phyloP scores from a whole-genome alignment of 1,140 invertebrate genomes.

The Gryon sp. region DNA sequence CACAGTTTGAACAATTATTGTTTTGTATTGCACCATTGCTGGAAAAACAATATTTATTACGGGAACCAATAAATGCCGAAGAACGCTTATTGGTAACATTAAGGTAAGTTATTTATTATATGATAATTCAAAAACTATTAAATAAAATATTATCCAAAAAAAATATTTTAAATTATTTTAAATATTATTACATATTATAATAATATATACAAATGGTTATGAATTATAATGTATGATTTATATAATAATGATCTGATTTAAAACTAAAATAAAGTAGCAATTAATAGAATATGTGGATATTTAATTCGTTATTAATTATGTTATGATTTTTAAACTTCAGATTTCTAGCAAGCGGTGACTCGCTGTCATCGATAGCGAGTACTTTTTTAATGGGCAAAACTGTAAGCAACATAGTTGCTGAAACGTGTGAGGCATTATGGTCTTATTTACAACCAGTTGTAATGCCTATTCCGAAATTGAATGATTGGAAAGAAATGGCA shows the following conservation, averaged over 20 bases:
- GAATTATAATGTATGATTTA: too few species aligned
- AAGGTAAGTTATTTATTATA: not conserved
- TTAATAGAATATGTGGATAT: too few species aligned
- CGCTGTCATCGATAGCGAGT: not conserved
- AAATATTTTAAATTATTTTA: not conserved
- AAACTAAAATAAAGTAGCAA: too few species aligned
- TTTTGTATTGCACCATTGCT: not conserved
- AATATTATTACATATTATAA: too few species aligned
- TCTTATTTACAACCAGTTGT: too few species aligned
- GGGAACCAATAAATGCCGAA: not conserved
- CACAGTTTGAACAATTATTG: not conserved
- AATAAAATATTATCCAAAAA: not conserved
- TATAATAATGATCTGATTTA: not conserved
- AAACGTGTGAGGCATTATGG: not conserved
- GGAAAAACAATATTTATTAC: not conserved
- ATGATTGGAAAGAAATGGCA: too few species aligned
- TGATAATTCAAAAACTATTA: not conserved
- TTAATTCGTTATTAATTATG: not conserved
- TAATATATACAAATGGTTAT: too few species aligned
- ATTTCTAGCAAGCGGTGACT: not conserved
- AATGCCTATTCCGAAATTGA: too few species aligned
- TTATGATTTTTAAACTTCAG: not conserved
- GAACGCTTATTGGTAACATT: not conserved
- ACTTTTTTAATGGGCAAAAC: not conserved
- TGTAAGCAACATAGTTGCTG: not conserved